Evolutionary conservation across 2,888 invertebrate genomes (phyloP), one percentile per base, ranked within the genome.

Genomic region (Drosophila antonietae): DNA sequence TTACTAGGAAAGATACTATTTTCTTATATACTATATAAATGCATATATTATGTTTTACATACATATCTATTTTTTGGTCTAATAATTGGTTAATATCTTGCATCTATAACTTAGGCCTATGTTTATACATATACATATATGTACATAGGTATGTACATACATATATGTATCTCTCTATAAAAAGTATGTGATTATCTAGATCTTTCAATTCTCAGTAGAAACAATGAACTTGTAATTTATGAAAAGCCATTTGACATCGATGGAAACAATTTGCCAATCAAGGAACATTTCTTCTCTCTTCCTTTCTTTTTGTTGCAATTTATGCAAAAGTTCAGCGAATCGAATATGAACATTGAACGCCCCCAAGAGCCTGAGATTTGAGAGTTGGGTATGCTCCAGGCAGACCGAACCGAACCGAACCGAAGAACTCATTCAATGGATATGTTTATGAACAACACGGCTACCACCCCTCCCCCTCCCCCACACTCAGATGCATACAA

Each of bases 391-490:
- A 20, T 35, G 18, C 20, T 18, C 20, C 15, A 35, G 33, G 35
- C 52, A 35, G 35, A 47, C 52, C 20, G 33, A 73, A 57, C 28
- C 55, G 59, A 66, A 62, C 33, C 14, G 23, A 37, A 20, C 28
- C 28, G 28, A 28, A 28, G 28, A 39, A 60, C 60, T 57, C 75
- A 78, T 77, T 78, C 57, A 64, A 71, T 78, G 77, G 49, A 68
- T 75, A 75, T 79, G 75, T 77, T 77, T 79, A 77, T 77, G 75
- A 56, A 47, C 52, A 35, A 28, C 28, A 6, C 28, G 7, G 1
- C 12, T 53, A 37, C 20, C 60, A 43, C 3, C 44, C 41, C 41
- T 15, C 2, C 41, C 41, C 18, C 2, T 2, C 39, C 55, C 37
- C 31, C 52, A 35, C 20, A 15, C 37, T 15, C 52, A 23, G 6